Conservation (phyloP, 2,113 vertebrate genomes). For the Diphyllodes magnificus region DNA sequence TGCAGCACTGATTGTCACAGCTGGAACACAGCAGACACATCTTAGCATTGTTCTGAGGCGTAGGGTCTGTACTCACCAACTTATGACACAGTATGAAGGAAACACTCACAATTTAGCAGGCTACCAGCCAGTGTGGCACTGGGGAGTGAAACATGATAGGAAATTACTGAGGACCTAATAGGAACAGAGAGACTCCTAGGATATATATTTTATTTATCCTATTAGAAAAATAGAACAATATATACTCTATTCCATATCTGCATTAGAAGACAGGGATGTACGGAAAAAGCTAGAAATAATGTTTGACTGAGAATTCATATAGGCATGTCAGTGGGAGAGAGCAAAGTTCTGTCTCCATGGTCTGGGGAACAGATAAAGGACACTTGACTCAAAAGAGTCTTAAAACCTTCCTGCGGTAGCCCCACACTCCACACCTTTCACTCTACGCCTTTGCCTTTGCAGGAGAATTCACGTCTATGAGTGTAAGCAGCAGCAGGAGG, state of each 20-base stretch:
- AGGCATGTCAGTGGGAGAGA: neutral
- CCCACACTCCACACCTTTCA: neutral
- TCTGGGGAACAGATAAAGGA: neutral
- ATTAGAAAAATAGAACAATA: neutral
- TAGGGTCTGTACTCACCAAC: neutral
- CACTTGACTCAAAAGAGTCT: neutral
- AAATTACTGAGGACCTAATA: neutral
- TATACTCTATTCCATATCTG: neutral
- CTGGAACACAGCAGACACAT: neutral
- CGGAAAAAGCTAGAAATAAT: neutral
- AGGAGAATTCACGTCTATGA: neutral
- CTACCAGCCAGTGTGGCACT: neutral
- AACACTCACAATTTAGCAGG: neutral
- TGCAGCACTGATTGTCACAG: neutral
- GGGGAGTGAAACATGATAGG: neutral
- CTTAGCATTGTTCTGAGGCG: neutral
- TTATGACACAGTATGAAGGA: neutral
- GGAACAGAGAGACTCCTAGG: neutral
- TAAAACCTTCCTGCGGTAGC: neutral
- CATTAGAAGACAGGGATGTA: neutral
- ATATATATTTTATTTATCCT: neutral
- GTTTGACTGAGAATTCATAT: neutral
- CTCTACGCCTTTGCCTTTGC: neutral
- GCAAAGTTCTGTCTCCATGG: fast-evolving
- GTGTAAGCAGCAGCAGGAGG: neutral